Percentiles rank a stretch among this genome's conserved stretches.
These are phyloP conservation scores for Oscheius sp. DNA, from an alignment of 2,888 invertebrate species.

Conservation along the genomic window DNA sequence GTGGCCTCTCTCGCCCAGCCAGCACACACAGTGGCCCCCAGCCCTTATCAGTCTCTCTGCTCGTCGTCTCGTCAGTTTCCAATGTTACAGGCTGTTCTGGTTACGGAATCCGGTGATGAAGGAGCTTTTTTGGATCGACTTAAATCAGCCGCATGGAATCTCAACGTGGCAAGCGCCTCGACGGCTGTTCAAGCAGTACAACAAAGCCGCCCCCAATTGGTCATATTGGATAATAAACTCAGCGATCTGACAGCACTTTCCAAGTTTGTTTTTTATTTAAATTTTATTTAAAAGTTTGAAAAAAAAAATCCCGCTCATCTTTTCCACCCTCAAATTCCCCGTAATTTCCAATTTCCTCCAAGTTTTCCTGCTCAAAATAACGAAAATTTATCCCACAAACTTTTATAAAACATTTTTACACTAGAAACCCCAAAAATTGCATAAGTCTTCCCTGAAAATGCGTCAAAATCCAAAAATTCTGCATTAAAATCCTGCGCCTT, in stretches of 20 bases:
- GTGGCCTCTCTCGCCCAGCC: too few relatives aligned
- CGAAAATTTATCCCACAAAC: too few relatives aligned
- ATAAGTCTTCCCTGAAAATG: neutral
- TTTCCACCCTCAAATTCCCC: neutral
- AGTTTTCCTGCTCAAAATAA: too few relatives aligned
- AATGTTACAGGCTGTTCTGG: constrained; percentile 50
- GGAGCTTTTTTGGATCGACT: constrained; percentile 58
- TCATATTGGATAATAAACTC: constrained; percentile 64
- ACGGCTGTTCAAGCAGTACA: constrained; percentile 52
- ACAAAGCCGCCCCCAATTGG: constrained; percentile 57
- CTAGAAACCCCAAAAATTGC: neutral
- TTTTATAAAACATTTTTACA: neutral
- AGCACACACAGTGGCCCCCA: too few relatives aligned
- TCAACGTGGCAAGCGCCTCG: constrained; percentile 37
- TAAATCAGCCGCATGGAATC: constrained; percentile 53
- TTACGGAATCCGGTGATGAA: constrained; percentile 52
- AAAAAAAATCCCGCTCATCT: neutral
- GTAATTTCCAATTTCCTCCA: too few relatives aligned
- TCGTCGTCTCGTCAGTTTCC: too few relatives aligned
- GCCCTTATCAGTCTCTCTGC: constrained; percentile 16
- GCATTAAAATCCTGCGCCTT: neutral
- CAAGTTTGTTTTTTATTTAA: constrained; percentile 53
- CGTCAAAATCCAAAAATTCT: neutral
- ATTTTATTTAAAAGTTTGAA: neutral
- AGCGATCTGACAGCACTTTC: constrained; percentile 57